These are phyloP conservation scores for Mesoligia furuncula DNA, from an alignment of 2,888 invertebrate species.

Conservation along the genomic window DNA sequence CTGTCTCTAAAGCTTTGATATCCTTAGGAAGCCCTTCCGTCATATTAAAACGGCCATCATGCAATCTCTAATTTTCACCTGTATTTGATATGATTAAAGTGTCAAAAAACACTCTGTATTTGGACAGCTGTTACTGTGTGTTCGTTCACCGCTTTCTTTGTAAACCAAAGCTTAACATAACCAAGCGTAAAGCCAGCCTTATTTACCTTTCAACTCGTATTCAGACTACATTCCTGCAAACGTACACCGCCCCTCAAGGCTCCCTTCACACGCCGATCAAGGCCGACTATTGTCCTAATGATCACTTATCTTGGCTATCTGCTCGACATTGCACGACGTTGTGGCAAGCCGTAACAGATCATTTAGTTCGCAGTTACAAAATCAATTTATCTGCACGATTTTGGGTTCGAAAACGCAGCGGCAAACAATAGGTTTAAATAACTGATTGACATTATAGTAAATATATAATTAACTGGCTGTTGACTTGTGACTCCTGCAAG, in stretches of 20 bases:
- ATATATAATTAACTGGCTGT: background rate
- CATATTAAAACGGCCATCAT: background rate
- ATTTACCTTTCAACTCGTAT: constrained; percentile 51
- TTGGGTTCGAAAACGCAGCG: constrained; percentile 12
- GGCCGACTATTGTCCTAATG: constrained; percentile 67
- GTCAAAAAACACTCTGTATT: background rate
- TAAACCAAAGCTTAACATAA: background rate
- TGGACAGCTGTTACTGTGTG: background rate
- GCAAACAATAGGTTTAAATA: background rate
- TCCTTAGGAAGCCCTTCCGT: background rate
- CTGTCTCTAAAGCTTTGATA: background rate
- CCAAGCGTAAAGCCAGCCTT: background rate
- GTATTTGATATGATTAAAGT: background rate
- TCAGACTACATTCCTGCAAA: constrained; percentile 51
- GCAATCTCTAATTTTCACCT: background rate
- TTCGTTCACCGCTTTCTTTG: background rate
- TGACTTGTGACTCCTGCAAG: background rate
- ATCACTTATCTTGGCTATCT: constrained; percentile 58
- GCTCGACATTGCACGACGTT: constrained; percentile 58
- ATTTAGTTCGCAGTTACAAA: constrained; percentile 36
- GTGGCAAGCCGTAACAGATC: constrained; percentile 45
- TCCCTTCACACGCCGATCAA: constrained; percentile 66
- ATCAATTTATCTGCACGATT: constrained; percentile 51
- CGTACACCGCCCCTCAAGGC: constrained; percentile 53
- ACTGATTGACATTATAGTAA: background rate